Percentiles rank a stretch among this genome's conserved stretches.
phyloP scores from a whole-genome alignment of 1,140 invertebrate species.

The Diabrotica virgifera region DNA sequence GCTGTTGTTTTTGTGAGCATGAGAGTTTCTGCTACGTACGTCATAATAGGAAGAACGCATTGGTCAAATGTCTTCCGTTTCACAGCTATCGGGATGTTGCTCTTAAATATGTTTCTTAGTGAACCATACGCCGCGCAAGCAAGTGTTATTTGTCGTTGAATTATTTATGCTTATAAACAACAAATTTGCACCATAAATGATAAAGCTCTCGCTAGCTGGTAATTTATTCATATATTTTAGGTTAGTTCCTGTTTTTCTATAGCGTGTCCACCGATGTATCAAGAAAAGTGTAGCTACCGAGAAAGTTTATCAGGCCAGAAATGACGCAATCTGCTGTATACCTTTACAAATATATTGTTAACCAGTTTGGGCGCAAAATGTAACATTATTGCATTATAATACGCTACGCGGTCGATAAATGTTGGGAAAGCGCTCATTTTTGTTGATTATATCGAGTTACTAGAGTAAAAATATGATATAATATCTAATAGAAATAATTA shows the following conservation, averaged over 20 bases:
- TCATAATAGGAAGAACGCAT: too few relatives aligned
- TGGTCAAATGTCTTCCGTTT: too few relatives aligned
- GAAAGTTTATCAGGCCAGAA: background rate
- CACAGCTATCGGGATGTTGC: too few relatives aligned
- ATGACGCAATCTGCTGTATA: conserved; percentile 7
- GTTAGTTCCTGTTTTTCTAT: conserved; percentile 2
- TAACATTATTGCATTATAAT: conserved; percentile 3
- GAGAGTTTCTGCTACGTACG: too few relatives aligned
- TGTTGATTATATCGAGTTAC: background rate
- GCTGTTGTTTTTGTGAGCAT: too few relatives aligned
- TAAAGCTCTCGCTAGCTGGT: background rate
- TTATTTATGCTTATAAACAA: too few relatives aligned
- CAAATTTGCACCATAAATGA: too few relatives aligned
- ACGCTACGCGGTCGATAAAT: background rate
- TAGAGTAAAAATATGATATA: too few relatives aligned
- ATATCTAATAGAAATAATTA: too few relatives aligned
- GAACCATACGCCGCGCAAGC: too few relatives aligned
- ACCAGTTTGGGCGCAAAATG: background rate
- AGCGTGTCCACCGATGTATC: background rate
- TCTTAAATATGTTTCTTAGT: too few relatives aligned
- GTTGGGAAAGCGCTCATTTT: background rate
- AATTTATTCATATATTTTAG: background rate
- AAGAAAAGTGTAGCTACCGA: background rate
- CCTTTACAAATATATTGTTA: background rate
- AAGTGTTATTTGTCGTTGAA: too few relatives aligned